Percentiles rank a stretch among this genome's conserved stretches.
Evolutionary conservation across 1,140 invertebrate species (phyloP).

Genomic region (Lepidostoma basale): DNA sequence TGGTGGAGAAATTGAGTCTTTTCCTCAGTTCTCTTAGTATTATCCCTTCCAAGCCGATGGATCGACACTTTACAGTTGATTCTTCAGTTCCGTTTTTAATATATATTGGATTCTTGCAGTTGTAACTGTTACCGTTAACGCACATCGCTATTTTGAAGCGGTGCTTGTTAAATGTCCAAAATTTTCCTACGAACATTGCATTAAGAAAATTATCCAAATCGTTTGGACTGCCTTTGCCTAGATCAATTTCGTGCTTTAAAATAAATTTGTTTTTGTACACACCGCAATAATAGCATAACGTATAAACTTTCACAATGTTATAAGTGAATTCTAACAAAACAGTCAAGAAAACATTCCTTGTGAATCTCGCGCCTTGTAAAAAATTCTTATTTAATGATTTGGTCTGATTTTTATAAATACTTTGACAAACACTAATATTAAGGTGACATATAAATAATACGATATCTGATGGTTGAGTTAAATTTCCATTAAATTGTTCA

Average conservation of each 20-base stretch:
- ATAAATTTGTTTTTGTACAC: not conserved
- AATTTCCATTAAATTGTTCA: not conserved
- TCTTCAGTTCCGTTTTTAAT: no score
- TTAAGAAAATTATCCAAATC: no score
- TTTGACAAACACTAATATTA: not conserved
- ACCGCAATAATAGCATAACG: constrained; percentile 4
- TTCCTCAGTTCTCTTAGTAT: not conserved
- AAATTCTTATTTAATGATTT: not conserved
- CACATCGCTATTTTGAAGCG: no score
- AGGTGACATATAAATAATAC: constrained; percentile 1
- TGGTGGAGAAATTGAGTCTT: not conserved
- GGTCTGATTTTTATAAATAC: not conserved
- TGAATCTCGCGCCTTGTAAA: not conserved
- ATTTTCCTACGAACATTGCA: no score
- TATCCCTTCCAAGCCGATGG: not conserved
- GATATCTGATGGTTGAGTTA: not conserved
- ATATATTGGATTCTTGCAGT: no score
- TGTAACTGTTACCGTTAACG: no score
- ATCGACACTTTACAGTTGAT: no score
- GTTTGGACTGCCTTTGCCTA: no score
- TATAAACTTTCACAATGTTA: not conserved
- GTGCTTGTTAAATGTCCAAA: no score
- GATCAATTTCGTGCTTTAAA: not conserved
- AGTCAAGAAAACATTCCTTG: not conserved
- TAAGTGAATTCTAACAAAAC: not conserved